Percentiles rank a stretch among this genome's conserved stretches.
These are phyloP conservation scores for Drosophila paramelanica DNA, from an alignment of 2,888 invertebrate species.

Conservation along the genomic window DNA sequence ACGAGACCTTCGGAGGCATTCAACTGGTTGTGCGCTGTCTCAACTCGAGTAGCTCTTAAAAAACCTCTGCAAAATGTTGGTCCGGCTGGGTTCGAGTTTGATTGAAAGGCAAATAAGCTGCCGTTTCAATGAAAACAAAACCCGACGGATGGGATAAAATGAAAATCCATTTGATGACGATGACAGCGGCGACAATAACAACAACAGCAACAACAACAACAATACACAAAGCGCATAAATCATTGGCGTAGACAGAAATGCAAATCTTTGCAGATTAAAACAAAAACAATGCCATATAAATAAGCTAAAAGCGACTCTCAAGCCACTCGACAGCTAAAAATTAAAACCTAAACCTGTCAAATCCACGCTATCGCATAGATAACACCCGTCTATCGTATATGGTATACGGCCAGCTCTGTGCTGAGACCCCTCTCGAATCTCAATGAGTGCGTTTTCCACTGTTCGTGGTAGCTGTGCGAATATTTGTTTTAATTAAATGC, in stretches of 20 bases:
- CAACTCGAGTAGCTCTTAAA: conserved; percentile 43
- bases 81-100: conserved; percentile 38
- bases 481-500: conserved; percentile 77
- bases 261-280: conserved; percentile 76
- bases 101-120: conserved; percentile 77
- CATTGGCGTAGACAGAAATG: conserved; percentile 76
- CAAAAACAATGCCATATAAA: conserved; percentile 63
- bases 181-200: conserved; percentile 49
- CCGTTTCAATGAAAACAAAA: conserved; percentile 55
- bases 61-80: conserved; percentile 47
- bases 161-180: conserved; percentile 63
- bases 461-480: conserved; percentile 32
- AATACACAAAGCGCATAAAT: conserved; percentile 55
- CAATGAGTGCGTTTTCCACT: conserved; percentile 26
- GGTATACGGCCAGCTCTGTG: conserved; percentile 13
- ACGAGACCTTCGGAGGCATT: conserved; percentile 49
- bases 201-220: conserved; percentile 37
- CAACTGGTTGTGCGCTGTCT: conserved; percentile 50
- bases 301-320: conserved; percentile 40
- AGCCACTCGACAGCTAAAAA: conserved; percentile 39
- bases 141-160: conserved; percentile 29
- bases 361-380: conserved; percentile 66
- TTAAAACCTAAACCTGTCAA: conserved; percentile 76
- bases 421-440: conserved; percentile 13
- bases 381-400: conserved; percentile 52